These are phyloP conservation scores for Sebastes nivosus DNA, from an alignment of 2,797 vertebrate genomes.

Conservation along the genomic window DNA sequence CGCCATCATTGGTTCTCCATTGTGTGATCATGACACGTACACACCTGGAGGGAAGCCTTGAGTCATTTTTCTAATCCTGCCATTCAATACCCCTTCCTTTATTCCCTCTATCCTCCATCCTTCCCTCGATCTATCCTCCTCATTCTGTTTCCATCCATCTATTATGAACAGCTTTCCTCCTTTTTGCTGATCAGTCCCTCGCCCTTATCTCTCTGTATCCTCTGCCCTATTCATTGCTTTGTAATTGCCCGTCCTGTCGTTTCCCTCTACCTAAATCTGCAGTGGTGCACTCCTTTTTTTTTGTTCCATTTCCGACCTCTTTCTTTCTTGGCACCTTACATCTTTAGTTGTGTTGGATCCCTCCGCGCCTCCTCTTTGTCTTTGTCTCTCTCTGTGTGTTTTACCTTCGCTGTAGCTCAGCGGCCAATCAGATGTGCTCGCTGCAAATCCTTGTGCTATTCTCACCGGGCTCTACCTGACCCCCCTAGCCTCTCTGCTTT, in stretches of 20 bases:
- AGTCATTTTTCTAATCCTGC: slow-evolving; percentile 38
- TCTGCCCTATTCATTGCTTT: slow-evolving; percentile 11
- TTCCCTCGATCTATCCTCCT: not conserved
- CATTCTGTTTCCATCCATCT: slow-evolving; percentile 23
- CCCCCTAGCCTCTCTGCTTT: slow-evolving; percentile 38
- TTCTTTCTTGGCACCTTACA: slow-evolving; percentile 3
- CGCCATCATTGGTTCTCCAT: not conserved
- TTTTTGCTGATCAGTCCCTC: slow-evolving; percentile 27
- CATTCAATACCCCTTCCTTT: not conserved
- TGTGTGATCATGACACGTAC: slow-evolving; percentile 1
- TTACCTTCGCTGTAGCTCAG: not conserved
- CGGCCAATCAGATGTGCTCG: slow-evolving; percentile 21
- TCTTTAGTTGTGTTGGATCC: slow-evolving; percentile 5
- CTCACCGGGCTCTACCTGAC: slow-evolving; percentile 37
- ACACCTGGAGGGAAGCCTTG: slow-evolving; percentile 27
- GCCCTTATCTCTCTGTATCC: slow-evolving; percentile 18
- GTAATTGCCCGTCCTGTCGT: slow-evolving; percentile 1
- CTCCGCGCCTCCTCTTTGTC: not conserved
- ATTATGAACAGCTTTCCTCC: slow-evolving; percentile 45
- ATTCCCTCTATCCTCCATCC: slow-evolving; percentile 12
- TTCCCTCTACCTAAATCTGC: slow-evolving; percentile 33
- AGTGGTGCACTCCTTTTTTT: slow-evolving; percentile 4
- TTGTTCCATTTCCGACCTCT: not conserved
- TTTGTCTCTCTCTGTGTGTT: not conserved
- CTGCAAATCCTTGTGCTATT: slow-evolving; percentile 37